Percentiles rank a stretch among this genome's conserved stretches.
Evolutionary conservation across 2,113 vertebrate genomes (phyloP).

Genomic region (Melanocharis versteri): DNA sequence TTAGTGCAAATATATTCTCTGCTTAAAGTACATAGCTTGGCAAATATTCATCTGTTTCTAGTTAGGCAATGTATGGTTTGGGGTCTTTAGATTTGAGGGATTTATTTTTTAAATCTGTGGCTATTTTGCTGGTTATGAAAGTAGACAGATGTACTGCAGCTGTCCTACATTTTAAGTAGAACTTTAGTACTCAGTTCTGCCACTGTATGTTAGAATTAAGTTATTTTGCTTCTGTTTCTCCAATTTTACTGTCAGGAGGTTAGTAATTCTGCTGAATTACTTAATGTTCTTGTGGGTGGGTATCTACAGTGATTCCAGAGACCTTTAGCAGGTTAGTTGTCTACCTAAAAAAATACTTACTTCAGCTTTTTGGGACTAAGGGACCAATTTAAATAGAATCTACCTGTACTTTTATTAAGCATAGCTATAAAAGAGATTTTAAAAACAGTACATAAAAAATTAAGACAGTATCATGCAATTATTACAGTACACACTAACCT

Average conservation of each 20-base stretch:
- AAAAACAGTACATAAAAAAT: not conserved
- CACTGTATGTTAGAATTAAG: not conserved
- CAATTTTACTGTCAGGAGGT: not conserved
- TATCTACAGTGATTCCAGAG: not conserved
- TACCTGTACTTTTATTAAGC: not conserved
- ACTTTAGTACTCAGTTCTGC: not conserved
- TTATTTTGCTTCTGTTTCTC: not conserved
- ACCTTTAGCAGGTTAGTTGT: not conserved
- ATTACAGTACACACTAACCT: not conserved
- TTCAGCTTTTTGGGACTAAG: not conserved
- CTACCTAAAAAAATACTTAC: not conserved
- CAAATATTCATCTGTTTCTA: not conserved
- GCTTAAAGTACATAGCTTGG: not conserved
- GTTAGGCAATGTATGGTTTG: not conserved
- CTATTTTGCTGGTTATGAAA: not conserved
- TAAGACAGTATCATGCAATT: not conserved
- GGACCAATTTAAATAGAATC: not conserved
- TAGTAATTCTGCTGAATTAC: not conserved
- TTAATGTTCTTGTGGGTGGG: not conserved
- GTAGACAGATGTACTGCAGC: not conserved
- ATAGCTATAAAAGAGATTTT: not conserved
- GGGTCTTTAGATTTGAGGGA: not conserved
- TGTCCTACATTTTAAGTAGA: not conserved
- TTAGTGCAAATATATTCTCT: not conserved
- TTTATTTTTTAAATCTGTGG: not conserved